Evolutionary conservation across 2,888 invertebrate species (phyloP).

Genomic region (Bedellia somnulentella): DNA sequence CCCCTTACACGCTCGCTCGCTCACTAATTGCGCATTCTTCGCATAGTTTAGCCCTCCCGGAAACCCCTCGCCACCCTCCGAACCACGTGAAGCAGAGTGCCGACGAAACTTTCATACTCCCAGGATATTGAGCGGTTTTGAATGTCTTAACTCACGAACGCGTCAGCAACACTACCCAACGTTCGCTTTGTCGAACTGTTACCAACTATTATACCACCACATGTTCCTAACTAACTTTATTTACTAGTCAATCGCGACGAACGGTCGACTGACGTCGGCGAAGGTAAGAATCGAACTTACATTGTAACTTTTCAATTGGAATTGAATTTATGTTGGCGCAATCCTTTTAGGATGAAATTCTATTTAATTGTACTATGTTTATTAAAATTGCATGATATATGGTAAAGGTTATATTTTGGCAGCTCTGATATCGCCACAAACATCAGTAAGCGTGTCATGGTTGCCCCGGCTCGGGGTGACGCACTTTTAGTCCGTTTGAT

Average conservation of each 20-base stretch:
- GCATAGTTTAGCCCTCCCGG: conserved; percentile 86
- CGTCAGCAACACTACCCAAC: conserved; percentile 29
- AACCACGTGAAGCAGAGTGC: conserved; percentile 60
- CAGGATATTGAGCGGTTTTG: conserved; percentile 62
- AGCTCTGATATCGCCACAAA: too few species aligned
- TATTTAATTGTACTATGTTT: too few species aligned
- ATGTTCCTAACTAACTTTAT: too few species aligned
- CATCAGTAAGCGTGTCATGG: too few species aligned
- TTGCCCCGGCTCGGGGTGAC: conserved; percentile 52
- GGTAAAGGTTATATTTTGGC: too few species aligned
- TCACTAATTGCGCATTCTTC: conserved; percentile 97
- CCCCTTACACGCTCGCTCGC: conserved; percentile 70
- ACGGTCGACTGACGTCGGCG: too few species aligned
- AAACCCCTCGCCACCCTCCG: conserved; percentile 54
- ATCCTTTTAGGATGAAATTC: too few species aligned
- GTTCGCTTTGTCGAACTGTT: conserved; percentile 47
- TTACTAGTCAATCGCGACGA: too few species aligned
- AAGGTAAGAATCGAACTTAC: too few species aligned
- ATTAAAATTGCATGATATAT: too few species aligned
- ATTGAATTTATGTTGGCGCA: too few species aligned
- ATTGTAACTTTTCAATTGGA: too few species aligned
- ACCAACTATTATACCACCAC: conserved; percentile 29
- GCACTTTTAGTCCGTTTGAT: conserved; percentile 46
- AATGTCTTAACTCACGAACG: conserved; percentile 61
- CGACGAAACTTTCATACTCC: conserved; percentile 59